phyloP scores from a whole-genome alignment of 2,113 vertebrate genomes.

The Perca fluviatilis region DNA sequence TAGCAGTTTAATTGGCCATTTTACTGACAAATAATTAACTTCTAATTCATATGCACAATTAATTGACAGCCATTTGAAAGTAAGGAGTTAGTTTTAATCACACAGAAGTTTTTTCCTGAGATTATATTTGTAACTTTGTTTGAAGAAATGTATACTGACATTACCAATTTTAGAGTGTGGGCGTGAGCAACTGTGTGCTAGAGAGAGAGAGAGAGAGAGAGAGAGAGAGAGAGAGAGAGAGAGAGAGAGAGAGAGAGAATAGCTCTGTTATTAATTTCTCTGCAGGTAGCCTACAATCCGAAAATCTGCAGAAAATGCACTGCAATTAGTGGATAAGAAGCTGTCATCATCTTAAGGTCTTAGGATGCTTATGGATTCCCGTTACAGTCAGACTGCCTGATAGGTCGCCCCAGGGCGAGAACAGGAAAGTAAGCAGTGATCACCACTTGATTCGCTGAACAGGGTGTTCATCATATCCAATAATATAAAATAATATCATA shows the following conservation, averaged over 20 bases:
- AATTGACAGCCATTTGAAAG: slow-evolving; percentile 94
- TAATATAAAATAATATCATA: not conserved
- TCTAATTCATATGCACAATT: slow-evolving; percentile 97
- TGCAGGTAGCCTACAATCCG: not conserved
- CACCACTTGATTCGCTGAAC: slow-evolving; percentile 15
- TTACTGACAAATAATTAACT: slow-evolving; percentile 97
- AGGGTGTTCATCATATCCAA: not conserved
- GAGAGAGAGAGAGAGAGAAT: not conserved
- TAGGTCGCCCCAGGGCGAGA: not conserved
- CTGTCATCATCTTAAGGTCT: slow-evolving; percentile 21
- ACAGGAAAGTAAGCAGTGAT: slow-evolving; percentile 12
- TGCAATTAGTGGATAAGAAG: slow-evolving; percentile 14
- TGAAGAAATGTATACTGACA: slow-evolving; percentile 46
- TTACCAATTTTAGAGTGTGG: slow-evolving; percentile 26
- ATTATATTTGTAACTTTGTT: slow-evolving; percentile 66
- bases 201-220: not conserved
- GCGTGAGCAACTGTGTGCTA: not conserved
- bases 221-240: not conserved
- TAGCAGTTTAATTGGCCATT: slow-evolving; percentile 99
- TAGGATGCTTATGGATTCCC: slow-evolving; percentile 12
- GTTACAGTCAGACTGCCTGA: slow-evolving; percentile 5
- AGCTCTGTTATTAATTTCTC: slow-evolving; percentile 17
- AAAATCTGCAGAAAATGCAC: slow-evolving; percentile 20
- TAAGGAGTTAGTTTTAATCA: slow-evolving; percentile 90
- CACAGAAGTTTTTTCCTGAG: slow-evolving; percentile 79